A percentile compares a stretch with the other conserved stretches of the same genome.
Evolutionary conservation across 1,140 invertebrate genomes (phyloP).

Genomic region (Schmidtea mediterranea): DNA sequence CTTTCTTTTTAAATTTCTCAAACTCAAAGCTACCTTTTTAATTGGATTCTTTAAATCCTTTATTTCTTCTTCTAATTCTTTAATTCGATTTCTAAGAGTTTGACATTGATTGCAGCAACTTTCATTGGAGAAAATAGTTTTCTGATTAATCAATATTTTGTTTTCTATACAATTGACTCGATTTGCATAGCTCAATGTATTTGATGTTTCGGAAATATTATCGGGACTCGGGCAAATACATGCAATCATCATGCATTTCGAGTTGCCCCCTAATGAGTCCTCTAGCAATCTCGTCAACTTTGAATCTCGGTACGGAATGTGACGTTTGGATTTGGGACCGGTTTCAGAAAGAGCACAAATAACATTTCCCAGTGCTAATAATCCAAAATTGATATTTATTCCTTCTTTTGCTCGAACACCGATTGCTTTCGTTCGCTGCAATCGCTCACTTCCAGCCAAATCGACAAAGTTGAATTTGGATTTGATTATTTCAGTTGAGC

Average conservation of each 20-base stretch:
- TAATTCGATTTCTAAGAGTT: too few species aligned
- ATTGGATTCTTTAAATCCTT: too few species aligned
- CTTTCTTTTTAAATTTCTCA: too few species aligned
- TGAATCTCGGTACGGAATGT: constrained; percentile 76
- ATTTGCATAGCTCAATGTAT: constrained; percentile 74
- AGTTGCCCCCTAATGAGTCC: constrained; percentile 68
- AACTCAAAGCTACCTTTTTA: too few species aligned
- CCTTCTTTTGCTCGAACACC: constrained; percentile 22
- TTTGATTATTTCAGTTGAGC: neutral
- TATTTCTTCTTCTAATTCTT: too few species aligned
- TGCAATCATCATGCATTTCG: constrained; percentile 78
- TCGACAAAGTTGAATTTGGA: constrained; percentile 9
- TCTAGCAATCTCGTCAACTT: constrained; percentile 75
- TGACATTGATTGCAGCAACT: neutral
- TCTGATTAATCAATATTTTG: constrained; percentile 24
- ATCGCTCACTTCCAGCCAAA: constrained; percentile 15
- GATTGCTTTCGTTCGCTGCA: constrained; percentile 22
- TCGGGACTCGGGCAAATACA: constrained; percentile 51
- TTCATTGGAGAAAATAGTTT: neutral
- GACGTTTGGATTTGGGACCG: neutral
- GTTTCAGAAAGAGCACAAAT: constrained; percentile 15
- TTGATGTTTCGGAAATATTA: constrained; percentile 61
- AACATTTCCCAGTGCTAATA: constrained; percentile 37
- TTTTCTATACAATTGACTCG: constrained; percentile 63
- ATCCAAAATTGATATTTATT: constrained; percentile 20